These are phyloP conservation scores for Drosophila teissieri DNA, from an alignment of 1,140 invertebrate genomes.

Conservation along the genomic window DNA sequence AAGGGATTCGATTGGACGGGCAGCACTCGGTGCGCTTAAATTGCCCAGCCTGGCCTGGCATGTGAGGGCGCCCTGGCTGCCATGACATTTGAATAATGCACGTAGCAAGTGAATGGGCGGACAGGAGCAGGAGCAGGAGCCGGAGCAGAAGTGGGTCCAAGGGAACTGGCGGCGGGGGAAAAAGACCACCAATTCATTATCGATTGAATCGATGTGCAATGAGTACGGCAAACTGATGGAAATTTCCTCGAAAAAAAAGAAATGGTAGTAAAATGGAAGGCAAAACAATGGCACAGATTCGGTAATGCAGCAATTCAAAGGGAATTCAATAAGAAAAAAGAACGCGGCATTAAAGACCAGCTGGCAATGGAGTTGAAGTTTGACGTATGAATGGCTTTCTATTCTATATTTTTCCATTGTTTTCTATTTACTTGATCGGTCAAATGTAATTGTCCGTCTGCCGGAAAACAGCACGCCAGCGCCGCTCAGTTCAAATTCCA, in stretches of 20 bases:
- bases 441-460: slow-evolving; percentile 66
- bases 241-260: slow-evolving; percentile 29
- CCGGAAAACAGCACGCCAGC: background rate
- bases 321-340: slow-evolving; percentile 28
- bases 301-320: slow-evolving; percentile 4
- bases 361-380: slow-evolving; percentile 14
- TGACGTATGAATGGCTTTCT: slow-evolving; percentile 13
- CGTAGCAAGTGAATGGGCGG: slow-evolving; percentile 39
- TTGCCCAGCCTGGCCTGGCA: slow-evolving; percentile 23
- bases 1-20: slow-evolving; percentile 18
- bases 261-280: slow-evolving; percentile 6
- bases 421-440: slow-evolving; percentile 33
- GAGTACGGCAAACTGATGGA: slow-evolving; percentile 52
- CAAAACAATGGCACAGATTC: slow-evolving; percentile 32
- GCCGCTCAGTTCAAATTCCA: slow-evolving; percentile 7
- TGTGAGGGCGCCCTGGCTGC: slow-evolving; percentile 40
- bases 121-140: slow-evolving; percentile 4
- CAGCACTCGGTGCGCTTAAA: slow-evolving; percentile 30
- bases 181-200: slow-evolving; percentile 64
- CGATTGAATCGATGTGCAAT: slow-evolving; percentile 58
- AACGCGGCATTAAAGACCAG: slow-evolving; percentile 30
- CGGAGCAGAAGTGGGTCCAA: too few species aligned
- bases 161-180: background rate
- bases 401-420: background rate
- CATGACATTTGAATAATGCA: slow-evolving; percentile 74